A percentile compares a stretch with the other conserved stretches of the same genome.
Conservation (phyloP, 1,140 invertebrate species). For the Drosophila tropicalis region DNA sequence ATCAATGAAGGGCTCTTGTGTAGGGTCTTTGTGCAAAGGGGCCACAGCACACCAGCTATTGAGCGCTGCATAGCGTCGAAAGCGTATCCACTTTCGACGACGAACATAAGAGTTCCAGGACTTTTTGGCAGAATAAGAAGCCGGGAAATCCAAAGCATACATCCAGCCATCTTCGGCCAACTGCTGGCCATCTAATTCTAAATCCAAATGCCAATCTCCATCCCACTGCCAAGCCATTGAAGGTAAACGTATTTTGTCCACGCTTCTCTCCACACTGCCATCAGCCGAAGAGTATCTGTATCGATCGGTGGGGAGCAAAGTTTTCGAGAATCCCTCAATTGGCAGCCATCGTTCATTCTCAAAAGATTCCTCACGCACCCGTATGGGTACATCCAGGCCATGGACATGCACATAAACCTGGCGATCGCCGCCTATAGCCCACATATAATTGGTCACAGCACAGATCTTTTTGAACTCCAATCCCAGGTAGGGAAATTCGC, state of each 20-base stretch:
- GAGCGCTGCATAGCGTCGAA: slow-evolving; percentile 92
- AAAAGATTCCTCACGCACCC: slow-evolving; percentile 94
- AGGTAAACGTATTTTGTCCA: slow-evolving; percentile 92
- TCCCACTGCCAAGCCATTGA: slow-evolving; percentile 98
- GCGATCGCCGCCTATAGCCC: slow-evolving; percentile 95
- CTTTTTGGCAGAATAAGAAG: slow-evolving; percentile 91
- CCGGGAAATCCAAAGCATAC: slow-evolving; percentile 96
- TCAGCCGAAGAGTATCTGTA: slow-evolving; percentile 93
- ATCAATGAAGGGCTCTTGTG: slow-evolving; percentile 89
- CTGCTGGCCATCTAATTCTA: slow-evolving; percentile 93
- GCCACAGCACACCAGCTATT: slow-evolving; percentile 96
- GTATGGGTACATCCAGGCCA: slow-evolving; percentile 93
- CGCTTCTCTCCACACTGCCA: slow-evolving; percentile 90
- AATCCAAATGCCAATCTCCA: slow-evolving; percentile 95
- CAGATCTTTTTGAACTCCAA: slow-evolving; percentile 94
- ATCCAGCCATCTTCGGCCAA: slow-evolving; percentile 96
- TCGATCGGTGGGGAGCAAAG: slow-evolving; percentile 93
- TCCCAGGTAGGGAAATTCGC: slow-evolving; percentile 92
- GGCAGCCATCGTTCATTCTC: slow-evolving; percentile 97
- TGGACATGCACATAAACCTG: slow-evolving; percentile 96
- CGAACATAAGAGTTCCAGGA: slow-evolving; percentile 96
- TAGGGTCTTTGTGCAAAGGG: slow-evolving; percentile 93
- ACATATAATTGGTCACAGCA: slow-evolving; percentile 92
- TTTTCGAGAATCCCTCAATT: slow-evolving; percentile 92
- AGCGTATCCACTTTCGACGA: slow-evolving; percentile 92